Base-by-base conservation (phyloP, 2,797 vertebrate species). In the Pachyuromys duprasi region DNA sequence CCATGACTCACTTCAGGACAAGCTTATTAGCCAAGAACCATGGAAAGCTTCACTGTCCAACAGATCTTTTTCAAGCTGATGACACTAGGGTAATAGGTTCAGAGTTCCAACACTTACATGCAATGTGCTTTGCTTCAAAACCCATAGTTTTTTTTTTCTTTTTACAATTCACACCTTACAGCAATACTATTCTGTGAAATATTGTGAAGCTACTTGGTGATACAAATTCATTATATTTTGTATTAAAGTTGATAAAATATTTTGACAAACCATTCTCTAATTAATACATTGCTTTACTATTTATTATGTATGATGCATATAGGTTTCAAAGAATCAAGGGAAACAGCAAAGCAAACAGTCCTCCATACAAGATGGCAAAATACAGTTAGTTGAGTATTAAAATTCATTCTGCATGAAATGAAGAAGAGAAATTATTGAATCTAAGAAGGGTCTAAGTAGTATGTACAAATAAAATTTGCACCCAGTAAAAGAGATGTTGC, bases 401-500 rank as follows among this genome's bases (percentile, higher is more conserved):
- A 97, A 31, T 67, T 96, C 93, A 97, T 11, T 15, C 91, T 97
- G 96, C 96, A 96, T 97, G 97, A 98, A 98, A 97, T 75, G 60
- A 97, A 97, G 42, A 60, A 81, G 69, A 63, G 63, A 70, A 14
- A 93, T 97, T 98, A 97, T 94, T 97, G 96, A 96, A 3, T 4
- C 42, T 65, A 93, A 26, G 79, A 72, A 96, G 17, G 97, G 90
- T 93, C 95, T 97, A 96, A 94, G 42, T 74, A 81, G 79, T 96
- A 53, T 15, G 97, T 98, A 86, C n/a, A 57, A 55, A 3, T 95
- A 67, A 87, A 28, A 28, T 90, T 95, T 97, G 94, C 82, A 90
- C 89, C 17, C 92, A 95, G 83, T 87, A 92, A 90, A 31, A 94
- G 97, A 93, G 31, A 7, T 13, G 14, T 65, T 96, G 67, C 83